phyloP scores from a whole-genome alignment of 1,140 invertebrate species.

The Tribolium castaneum region DNA sequence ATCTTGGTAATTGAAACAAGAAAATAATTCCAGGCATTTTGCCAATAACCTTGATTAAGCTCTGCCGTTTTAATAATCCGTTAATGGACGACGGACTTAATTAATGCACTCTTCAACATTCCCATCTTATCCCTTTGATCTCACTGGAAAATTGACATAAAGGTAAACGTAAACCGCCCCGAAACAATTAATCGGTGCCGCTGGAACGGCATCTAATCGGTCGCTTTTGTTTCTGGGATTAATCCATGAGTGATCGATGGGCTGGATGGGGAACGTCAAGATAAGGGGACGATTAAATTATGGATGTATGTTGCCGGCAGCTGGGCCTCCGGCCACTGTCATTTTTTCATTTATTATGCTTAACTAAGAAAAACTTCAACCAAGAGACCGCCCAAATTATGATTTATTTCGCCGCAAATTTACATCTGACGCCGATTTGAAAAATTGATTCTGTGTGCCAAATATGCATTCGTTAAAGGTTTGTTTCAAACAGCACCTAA shows the following conservation, averaged over 20 bases:
- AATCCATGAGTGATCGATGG: conserved; percentile 13
- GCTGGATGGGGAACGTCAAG: conserved; percentile 19
- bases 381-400: background rate
- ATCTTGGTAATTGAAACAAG: background rate
- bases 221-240: conserved; percentile 13
- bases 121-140: background rate
- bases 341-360: background rate
- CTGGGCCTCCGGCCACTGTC: background rate
- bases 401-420: too few relatives aligned
- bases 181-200: conserved; percentile 11
- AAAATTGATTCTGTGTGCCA: too few relatives aligned
- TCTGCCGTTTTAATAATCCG: background rate
- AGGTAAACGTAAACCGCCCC: conserved; percentile 4
- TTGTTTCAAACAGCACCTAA: too few relatives aligned
- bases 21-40: background rate
- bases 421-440: too few relatives aligned
- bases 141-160: background rate
- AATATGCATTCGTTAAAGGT: too few relatives aligned
- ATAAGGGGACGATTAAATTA: conserved; percentile 32
- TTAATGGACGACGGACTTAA: conserved; percentile 7
- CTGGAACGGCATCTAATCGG: conserved; percentile 3
- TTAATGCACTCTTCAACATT: conserved; percentile 3
- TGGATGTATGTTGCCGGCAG: conserved; percentile 10
- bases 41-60: background rate
- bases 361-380: background rate